Evolutionary conservation across 2,797 vertebrate genomes (phyloP).

Genomic region (Mallotus villosus): DNA sequence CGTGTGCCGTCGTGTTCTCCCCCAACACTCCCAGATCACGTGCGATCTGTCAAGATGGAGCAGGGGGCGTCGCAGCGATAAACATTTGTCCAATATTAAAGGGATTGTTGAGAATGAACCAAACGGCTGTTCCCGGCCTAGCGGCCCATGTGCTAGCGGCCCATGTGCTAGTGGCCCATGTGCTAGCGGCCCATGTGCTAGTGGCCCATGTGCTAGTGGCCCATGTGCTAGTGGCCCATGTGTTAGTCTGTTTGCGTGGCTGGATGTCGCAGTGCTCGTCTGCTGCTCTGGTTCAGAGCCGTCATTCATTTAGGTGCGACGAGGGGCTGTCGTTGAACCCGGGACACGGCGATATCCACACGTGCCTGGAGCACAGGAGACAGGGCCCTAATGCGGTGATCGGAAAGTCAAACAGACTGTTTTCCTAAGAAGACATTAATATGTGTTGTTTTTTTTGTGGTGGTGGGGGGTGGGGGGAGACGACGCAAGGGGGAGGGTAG

Average conservation of each 20-base stretch:
- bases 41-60: slow-evolving; percentile 67
- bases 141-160: no score
- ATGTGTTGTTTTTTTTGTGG: slow-evolving; percentile 51
- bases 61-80: slow-evolving; percentile 62
- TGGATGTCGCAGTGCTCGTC: slow-evolving; percentile 74
- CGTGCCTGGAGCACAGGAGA: slow-evolving; percentile 74
- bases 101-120: slow-evolving; percentile 64
- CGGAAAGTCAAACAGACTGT: slow-evolving; percentile 77
- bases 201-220: slow-evolving; percentile 70
- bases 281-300: slow-evolving; percentile 74
- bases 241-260: slow-evolving; percentile 77
- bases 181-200: no score
- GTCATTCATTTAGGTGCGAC: slow-evolving; percentile 75
- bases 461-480: no score
- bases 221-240: slow-evolving; percentile 72
- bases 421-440: slow-evolving; percentile 75
- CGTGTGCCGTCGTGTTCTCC: slow-evolving; percentile 55
- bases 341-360: slow-evolving; percentile 78
- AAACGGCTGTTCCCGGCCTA: slow-evolving; percentile 71
- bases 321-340: slow-evolving; percentile 74
- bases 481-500: slow-evolving; percentile 42
- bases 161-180: slow-evolving; percentile 69
- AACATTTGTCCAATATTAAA: slow-evolving; percentile 77
- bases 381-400: slow-evolving; percentile 72
- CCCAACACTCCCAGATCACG: slow-evolving; percentile 72